A percentile compares a stretch with the other conserved stretches of the same genome.
Evolutionary conservation across 2,113 vertebrate genomes (phyloP).

Genomic region (Paralichthys olivaceus): DNA sequence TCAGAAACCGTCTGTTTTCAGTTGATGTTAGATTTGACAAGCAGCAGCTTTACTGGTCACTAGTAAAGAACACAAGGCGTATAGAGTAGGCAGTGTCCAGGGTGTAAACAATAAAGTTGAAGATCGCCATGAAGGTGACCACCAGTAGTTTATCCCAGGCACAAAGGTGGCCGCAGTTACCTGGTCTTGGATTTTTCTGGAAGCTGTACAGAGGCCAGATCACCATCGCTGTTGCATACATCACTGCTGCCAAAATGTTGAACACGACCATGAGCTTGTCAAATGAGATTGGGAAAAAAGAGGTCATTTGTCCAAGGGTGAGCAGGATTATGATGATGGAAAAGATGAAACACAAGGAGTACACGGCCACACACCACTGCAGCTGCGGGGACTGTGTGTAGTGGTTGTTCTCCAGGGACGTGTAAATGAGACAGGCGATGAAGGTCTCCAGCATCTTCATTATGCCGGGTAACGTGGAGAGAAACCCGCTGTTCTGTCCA

Average conservation of each 20-base stretch:
- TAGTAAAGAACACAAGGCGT: constrained; percentile 79
- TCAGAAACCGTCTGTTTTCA: constrained; percentile 5
- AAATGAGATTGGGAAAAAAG: constrained; percentile 75
- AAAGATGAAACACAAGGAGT: constrained; percentile 88
- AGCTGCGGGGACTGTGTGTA: background rate
- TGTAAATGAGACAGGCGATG: constrained; percentile 88
- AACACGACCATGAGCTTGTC: constrained; percentile 82
- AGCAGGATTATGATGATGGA: constrained; percentile 84
- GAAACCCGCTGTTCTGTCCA: constrained; percentile 85
- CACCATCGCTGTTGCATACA: constrained; percentile 84
- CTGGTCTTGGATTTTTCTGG: fast-evolving
- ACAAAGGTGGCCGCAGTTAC: background rate
- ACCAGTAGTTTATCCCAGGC: constrained; percentile 79
- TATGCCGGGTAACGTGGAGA: constrained; percentile 86
- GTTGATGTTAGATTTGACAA: background rate
- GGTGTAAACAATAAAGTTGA: constrained; percentile 86
- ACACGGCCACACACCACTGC: constrained; percentile 88
- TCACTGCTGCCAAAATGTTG: constrained; percentile 81
- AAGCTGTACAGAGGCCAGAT: constrained; percentile 89
- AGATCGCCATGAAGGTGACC: constrained; percentile 85
- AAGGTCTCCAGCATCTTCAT: constrained; percentile 90
- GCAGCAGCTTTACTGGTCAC: constrained; percentile 23
- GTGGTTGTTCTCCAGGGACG: constrained; percentile 61
- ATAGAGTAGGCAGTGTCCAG: constrained; percentile 85
- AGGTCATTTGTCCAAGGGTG: constrained; percentile 75